Evolutionary conservation across 64 coral and sea anemone species (phyloP).

Genomic region (Pocillopora damicornis): DNA sequence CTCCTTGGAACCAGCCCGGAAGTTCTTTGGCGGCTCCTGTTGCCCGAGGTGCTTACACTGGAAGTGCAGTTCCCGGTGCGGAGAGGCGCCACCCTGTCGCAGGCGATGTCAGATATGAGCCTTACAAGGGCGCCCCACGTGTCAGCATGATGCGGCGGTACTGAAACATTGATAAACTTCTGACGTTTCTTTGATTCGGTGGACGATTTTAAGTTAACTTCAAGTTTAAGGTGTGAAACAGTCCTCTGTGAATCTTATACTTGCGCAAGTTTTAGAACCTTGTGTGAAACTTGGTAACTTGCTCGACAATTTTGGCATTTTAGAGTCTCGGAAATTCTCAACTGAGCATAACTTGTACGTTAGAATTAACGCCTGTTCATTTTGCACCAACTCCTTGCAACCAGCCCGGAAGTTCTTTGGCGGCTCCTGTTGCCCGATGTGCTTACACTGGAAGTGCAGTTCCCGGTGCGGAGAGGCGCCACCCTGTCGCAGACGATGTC

Average conservation of each 20-base stretch:
- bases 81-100: conserved; percentile 71
- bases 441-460: conserved; percentile 50
- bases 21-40: conserved; percentile 45
- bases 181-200: neutral
- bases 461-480: conserved; percentile 70
- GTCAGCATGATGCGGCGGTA: conserved; percentile 70
- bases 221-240: neutral
- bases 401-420: conserved; percentile 26
- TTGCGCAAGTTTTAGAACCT: neutral
- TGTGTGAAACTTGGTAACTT: neutral
- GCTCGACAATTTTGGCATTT: neutral
- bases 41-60: conserved; percentile 47
- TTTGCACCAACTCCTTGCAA: conserved; percentile 54
- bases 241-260: neutral
- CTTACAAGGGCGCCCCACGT: conserved; percentile 73
- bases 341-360: neutral
- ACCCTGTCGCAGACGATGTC: conserved; percentile 58
- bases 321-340: too few relatives aligned
- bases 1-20: conserved; percentile 49
- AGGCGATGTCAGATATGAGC: conserved; percentile 75
- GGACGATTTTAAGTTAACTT: neutral
- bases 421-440: conserved; percentile 37
- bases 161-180: conserved; percentile 3
- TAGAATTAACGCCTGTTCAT: neutral
- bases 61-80: conserved; percentile 42